Percentiles rank a stretch among this genome's conserved stretches.
phyloP scores from a whole-genome alignment of 1,140 invertebrate genomes.

The Paraescarpia echinospica region DNA sequence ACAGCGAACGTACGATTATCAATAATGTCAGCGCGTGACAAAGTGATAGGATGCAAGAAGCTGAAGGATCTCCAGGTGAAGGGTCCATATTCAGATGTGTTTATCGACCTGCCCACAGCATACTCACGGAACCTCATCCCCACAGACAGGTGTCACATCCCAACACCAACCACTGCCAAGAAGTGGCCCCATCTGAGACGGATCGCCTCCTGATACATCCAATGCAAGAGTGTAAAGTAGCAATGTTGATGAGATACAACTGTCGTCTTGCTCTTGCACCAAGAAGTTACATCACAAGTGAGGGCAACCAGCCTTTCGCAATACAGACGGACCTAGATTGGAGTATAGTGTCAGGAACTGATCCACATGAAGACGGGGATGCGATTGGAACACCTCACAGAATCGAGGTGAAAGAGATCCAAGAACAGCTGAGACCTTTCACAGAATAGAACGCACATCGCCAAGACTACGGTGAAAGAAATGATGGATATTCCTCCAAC shows the following conservation, averaged over 20 bases:
- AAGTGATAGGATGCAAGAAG: neutral
- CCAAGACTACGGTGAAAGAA: neutral
- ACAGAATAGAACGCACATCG: neutral
- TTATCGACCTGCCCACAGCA: slow-evolving; percentile 1
- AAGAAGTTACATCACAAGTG: neutral
- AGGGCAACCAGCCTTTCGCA: neutral
- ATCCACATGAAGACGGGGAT: neutral
- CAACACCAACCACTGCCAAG: slow-evolving; percentile 17
- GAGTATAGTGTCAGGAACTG: neutral
- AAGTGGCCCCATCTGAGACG: slow-evolving; percentile 11
- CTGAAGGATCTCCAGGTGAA: neutral
- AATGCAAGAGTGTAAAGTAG: slow-evolving; percentile 13
- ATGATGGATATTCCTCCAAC: neutral
- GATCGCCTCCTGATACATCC: neutral
- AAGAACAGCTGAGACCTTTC: neutral
- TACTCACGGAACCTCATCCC: slow-evolving; percentile 16
- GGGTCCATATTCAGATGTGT: neutral
- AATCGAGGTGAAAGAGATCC: neutral
- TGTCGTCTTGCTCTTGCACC: slow-evolving; percentile 2
- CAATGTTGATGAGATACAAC: slow-evolving; percentile 17
- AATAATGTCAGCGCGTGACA: slow-evolving; percentile 6
- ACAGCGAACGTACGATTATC: neutral
- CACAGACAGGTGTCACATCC: slow-evolving; percentile 13
- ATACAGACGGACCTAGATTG: neutral
- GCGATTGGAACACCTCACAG: neutral